Evolutionary conservation across 2,113 vertebrate genomes (phyloP), one percentile per base, ranked within the genome.

Genomic region (Shinisaurus crocodilurus): DNA sequence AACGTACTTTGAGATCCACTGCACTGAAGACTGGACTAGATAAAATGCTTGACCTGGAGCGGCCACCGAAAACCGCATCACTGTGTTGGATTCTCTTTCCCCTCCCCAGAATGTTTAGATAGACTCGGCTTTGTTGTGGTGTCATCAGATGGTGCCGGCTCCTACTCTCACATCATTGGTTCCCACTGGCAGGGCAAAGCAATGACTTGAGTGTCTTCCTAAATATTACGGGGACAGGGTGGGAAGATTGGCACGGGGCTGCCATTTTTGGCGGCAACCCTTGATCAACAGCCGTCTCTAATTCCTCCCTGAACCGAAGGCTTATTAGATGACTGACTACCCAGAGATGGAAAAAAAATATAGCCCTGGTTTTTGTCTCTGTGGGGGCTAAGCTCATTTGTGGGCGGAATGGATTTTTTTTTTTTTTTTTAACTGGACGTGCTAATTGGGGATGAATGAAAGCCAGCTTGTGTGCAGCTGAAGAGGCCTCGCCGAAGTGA

Each of bases 381-480:
- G 50, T 15, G 6, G 50, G 15, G n/a, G 85, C 50, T 1, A 23
- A 18, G 57, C 1, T 84, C 86, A 90, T 69, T 91, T 0, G 15
- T 3, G 2, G 15, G 32, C 76, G 18, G 0, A 15, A 0, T 1
- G 74, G 72, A 0, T 32, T 88, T 91, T 88, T 77, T 54, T 54
- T 67, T 32, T 88, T 91, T 88, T 77, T 54, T 54, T 67, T 37
- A 63, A 0, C 65, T 50, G 82, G 67, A 77, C 89, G 60, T 86
- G 45, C 82, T 89, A 1, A 82, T 90, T 57, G 89, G 91, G 79
- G 50, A 77, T 84, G 95, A 94, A 91, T 88, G 2, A 48, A 40
- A 92, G 90, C 90, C 94, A 95, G 90, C 94, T 77, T 92, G 23
- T 63, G 29, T 92, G n/a, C 92, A 88, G 90, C 54, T 32, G 34